These are phyloP conservation scores for Orchestes rusci DNA, from an alignment of 2,888 invertebrate species.

Conservation along the genomic window DNA sequence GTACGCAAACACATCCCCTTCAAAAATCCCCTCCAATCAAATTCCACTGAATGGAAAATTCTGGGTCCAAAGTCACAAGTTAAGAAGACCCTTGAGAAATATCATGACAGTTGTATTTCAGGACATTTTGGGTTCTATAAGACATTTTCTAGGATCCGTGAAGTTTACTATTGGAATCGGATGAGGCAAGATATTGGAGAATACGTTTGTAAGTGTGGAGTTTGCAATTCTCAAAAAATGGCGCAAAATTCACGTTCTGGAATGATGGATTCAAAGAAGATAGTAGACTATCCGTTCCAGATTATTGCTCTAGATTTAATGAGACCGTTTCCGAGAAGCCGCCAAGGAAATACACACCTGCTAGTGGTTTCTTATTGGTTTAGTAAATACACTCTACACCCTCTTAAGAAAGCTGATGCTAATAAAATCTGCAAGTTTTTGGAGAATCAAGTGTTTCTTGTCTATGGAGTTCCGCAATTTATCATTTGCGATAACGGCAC, in stretches of 20 bases:
- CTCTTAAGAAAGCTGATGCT: conserved; percentile 6
- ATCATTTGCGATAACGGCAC: conserved; percentile 8
- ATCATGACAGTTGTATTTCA: conserved; percentile 19
- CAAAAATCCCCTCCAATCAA: conserved; percentile 1
- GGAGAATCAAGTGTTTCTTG: conserved; percentile 14
- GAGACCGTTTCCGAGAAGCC: conserved; percentile 3
- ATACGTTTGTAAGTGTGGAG: too few species aligned
- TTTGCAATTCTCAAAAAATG: conserved; percentile 4
- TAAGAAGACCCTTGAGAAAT: conserved; percentile 11
- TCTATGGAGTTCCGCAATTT: conserved; percentile 7
- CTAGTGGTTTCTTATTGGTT: conserved; percentile 4
- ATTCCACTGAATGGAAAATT: conserved; percentile 25
- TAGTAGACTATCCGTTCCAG: conserved; percentile 11
- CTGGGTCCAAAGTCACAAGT: conserved; percentile 23
- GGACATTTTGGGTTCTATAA: conserved; percentile 26
- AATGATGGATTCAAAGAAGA: conserved; percentile 12
- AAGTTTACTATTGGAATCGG: conserved; percentile 20
- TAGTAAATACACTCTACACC: conserved; percentile 1
- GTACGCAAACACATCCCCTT: background rate
- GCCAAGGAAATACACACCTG: background rate
- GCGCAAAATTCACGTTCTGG: background rate
- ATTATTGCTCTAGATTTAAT: conserved; percentile 5
- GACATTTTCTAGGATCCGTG: conserved; percentile 16
- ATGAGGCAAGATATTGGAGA: conserved; percentile 19
- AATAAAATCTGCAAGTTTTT: conserved; percentile 12